Percentiles rank a stretch among this genome's conserved stretches.
phyloP scores from a whole-genome alignment of 2,113 vertebrate genomes.

The Clarias magur region DNA sequence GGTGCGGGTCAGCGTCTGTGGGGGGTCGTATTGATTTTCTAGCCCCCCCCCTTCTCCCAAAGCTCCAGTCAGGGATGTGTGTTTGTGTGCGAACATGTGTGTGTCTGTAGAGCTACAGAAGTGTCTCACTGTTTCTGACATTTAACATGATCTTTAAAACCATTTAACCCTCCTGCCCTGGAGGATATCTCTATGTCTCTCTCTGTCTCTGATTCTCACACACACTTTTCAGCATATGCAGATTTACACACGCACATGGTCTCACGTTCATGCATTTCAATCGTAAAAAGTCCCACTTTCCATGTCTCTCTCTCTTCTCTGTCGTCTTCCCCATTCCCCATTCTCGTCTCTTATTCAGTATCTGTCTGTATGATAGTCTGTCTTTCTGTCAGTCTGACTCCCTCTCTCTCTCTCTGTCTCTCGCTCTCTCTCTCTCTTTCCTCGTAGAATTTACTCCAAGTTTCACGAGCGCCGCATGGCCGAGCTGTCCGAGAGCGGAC shows the following conservation, averaged over 20 bases:
- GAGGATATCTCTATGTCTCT: constrained; percentile 56
- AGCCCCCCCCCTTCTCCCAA: constrained; percentile 22
- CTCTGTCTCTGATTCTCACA: not conserved
- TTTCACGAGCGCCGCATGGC: constrained; percentile 92
- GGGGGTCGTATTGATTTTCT: constrained; percentile 51
- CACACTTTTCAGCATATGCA: not conserved
- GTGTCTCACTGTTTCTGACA: constrained; percentile 79
- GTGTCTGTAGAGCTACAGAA: constrained; percentile 65
- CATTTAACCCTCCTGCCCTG: constrained; percentile 74
- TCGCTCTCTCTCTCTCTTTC: not conserved
- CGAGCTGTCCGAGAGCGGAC: constrained; percentile 87
- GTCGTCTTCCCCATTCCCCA: not conserved
- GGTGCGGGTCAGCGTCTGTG: not conserved
- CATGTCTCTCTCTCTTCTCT: not conserved
- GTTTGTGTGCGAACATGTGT: not conserved
- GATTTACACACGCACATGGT: not conserved
- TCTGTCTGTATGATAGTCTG: not conserved
- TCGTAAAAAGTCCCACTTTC: not conserved
- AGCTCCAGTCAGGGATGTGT: constrained; percentile 23
- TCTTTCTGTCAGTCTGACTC: not conserved
- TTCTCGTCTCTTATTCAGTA: not conserved
- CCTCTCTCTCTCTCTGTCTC: not conserved
- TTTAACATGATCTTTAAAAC: constrained; percentile 82
- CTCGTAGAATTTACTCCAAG: constrained; percentile 90
- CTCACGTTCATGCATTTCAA: not conserved